Evolutionary conservation across 2,113 vertebrate species (phyloP), one percentile per base, ranked within the genome.

Genomic region (Notothenia rossii): DNA sequence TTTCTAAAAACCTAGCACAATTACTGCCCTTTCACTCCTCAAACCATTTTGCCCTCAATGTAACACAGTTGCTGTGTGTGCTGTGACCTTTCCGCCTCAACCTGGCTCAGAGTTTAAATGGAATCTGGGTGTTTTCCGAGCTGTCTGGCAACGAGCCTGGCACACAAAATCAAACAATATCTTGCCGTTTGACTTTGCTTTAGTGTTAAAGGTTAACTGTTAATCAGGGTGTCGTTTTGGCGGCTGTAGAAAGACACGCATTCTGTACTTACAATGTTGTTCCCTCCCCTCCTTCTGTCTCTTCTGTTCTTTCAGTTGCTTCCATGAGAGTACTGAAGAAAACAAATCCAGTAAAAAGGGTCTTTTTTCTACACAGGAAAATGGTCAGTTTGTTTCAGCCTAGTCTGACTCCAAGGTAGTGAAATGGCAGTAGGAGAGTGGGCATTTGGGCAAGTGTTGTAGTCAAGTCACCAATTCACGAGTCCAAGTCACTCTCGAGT

Each of bases 121-220:
- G 64, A 81, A 82, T 45, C 69, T 65, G 81, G 55, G 56, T 82
- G 75, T 75, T 86, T 86, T 84, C 50, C 71, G 64, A 76, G 75
- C 76, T 67, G 79, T 86, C 79, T 69, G 87, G 79, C 81, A 66
- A n/a, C 80, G 53, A 33, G 17, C 65, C 70, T 22, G 53, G 54
- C 73, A 48, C 67, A 13, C 7, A 63, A 56, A 66, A 50, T 73
- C 63, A 61, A 49, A 58, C 11, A 4, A 51, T 54, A 54, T 69
- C 81, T 74, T 61, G 56, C 72, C 65, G 73, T 81, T 76, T 84
- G 81, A 86, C 86, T 87, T 89, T 83, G 82, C 65, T 56, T 51
- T 29, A n/a, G 55, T 79, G 74, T 61, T 33, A 86, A 89, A 89
- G 86, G 87, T 86, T 86, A 89, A 89, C 81, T 74, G 66, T 75